Evolutionary conservation across 1,140 invertebrate species (phyloP).

Genomic region (Cotesia chilonis): DNA sequence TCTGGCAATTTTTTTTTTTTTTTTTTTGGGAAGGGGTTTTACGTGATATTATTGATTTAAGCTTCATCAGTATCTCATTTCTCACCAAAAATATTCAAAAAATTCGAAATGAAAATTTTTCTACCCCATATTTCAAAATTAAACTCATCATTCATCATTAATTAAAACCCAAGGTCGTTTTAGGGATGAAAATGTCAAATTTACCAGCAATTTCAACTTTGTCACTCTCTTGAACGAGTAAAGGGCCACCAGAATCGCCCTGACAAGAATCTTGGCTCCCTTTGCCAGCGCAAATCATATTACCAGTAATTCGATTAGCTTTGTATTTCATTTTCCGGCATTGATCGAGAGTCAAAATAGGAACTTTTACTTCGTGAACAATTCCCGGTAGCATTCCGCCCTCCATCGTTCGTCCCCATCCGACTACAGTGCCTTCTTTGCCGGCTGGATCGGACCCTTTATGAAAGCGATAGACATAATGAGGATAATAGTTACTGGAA

Average conservation of each 20-base stretch:
- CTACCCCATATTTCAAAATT: too few relatives aligned
- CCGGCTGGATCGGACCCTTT: conserved; percentile 76
- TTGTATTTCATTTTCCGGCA: conserved; percentile 84
- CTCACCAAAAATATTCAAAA: too few relatives aligned
- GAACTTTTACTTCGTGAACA: conserved; percentile 85
- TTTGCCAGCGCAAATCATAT: conserved; percentile 82
- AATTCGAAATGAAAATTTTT: too few relatives aligned
- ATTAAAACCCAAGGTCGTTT: too few relatives aligned
- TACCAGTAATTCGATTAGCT: conserved; percentile 79
- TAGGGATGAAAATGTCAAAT: not conserved
- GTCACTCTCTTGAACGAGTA: conserved; percentile 76
- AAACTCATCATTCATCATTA: too few relatives aligned
- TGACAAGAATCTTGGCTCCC: conserved; percentile 84
- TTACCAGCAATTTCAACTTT: conserved; percentile 80
- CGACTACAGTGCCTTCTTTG: conserved; percentile 78
- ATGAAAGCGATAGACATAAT: not conserved
- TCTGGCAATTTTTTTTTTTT: too few relatives aligned
- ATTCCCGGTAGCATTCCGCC: conserved; percentile 81
- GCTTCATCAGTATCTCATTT: too few relatives aligned
- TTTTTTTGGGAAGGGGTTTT: too few relatives aligned
- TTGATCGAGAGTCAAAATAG: conserved; percentile 79
- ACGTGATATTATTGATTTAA: too few relatives aligned
- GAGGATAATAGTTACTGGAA: not conserved
- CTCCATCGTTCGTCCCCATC: conserved; percentile 84
- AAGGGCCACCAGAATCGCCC: conserved; percentile 84